Conservation (phyloP, 2,113 vertebrate species). For the Nerophis lumbriciformis region DNA sequence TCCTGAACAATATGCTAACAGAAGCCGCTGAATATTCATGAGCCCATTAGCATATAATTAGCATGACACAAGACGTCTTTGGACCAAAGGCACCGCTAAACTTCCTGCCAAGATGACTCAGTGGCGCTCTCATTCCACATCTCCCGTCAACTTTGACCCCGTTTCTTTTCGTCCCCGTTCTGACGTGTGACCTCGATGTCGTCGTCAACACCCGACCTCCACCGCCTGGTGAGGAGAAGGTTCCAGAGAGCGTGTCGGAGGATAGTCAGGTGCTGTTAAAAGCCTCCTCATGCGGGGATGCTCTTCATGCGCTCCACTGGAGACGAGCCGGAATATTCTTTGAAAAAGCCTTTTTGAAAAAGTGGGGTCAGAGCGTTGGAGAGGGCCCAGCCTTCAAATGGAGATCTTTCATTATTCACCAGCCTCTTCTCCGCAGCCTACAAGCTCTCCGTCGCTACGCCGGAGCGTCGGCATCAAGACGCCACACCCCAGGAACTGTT, state of each 20-base stretch:
- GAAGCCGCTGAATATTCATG: slow-evolving; percentile 3
- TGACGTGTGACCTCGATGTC: too few species aligned
- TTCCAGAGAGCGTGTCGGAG: too few species aligned
- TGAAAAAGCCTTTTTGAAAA: slow-evolving; percentile 47
- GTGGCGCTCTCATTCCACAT: not conserved
- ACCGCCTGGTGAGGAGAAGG: too few species aligned
- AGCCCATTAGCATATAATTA: not conserved
- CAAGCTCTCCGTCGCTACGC: too few species aligned
- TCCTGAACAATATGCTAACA: not conserved
- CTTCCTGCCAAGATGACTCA: not conserved
- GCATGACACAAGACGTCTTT: not conserved
- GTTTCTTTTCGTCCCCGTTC: too few species aligned
- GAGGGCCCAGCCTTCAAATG: slow-evolving; percentile 34
- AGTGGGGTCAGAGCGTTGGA: slow-evolving; percentile 43
- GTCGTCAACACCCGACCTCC: too few species aligned
- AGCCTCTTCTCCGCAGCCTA: too few species aligned
- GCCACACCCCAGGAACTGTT: too few species aligned
- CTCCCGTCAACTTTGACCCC: too few species aligned
- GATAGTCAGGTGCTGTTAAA: slow-evolving; percentile 14
- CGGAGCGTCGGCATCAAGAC: too few species aligned
- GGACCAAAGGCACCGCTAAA: slow-evolving; percentile 1
- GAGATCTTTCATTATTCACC: slow-evolving; percentile 60
- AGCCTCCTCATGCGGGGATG: slow-evolving; percentile 41
- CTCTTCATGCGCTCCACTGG: slow-evolving; percentile 51
- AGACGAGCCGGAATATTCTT: slow-evolving; percentile 31